Percentiles rank a stretch among this genome's conserved stretches.
phyloP scores from a whole-genome alignment of 30 jellyfish, hydroid and myxozoan species.

The Nemopilema nomurai region DNA sequence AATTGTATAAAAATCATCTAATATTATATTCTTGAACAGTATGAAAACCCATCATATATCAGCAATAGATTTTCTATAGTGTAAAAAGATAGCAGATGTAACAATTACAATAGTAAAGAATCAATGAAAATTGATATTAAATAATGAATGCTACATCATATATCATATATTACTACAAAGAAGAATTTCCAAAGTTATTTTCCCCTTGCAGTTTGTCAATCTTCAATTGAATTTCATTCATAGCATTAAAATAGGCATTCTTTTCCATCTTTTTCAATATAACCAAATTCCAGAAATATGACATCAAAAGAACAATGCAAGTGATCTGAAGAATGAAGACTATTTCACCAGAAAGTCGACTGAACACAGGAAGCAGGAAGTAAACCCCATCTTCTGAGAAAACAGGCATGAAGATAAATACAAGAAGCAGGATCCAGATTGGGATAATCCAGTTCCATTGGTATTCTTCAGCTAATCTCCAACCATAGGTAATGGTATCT shows the following conservation, averaged over 20 bases:
- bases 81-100: too few species aligned
- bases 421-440: slow-evolving; percentile 35
- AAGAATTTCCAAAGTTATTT: not conserved
- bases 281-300: slow-evolving; percentile 64
- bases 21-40: not conserved
- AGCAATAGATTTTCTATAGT: too few species aligned
- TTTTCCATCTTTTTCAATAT: slow-evolving; percentile 52
- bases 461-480: slow-evolving; percentile 51
- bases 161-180: not conserved
- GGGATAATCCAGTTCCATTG: slow-evolving; percentile 54
- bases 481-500: slow-evolving; percentile 51
- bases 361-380: slow-evolving; percentile 45
- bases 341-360: slow-evolving; percentile 49
- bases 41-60: not conserved
- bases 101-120: not conserved
- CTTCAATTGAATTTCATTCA: slow-evolving; percentile 55
- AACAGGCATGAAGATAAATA: slow-evolving; percentile 60
- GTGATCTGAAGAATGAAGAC: slow-evolving; percentile 59
- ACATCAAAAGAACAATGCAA: slow-evolving; percentile 34
- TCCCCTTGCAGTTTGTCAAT: not conserved
- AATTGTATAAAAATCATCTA: not conserved
- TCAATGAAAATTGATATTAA: too few species aligned
- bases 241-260: slow-evolving; percentile 37
- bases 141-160: too few species aligned
- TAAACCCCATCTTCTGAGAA: slow-evolving; percentile 56